Evolutionary conservation across 2,113 vertebrate genomes (phyloP).

Genomic region (Oryzias melastigma): DNA sequence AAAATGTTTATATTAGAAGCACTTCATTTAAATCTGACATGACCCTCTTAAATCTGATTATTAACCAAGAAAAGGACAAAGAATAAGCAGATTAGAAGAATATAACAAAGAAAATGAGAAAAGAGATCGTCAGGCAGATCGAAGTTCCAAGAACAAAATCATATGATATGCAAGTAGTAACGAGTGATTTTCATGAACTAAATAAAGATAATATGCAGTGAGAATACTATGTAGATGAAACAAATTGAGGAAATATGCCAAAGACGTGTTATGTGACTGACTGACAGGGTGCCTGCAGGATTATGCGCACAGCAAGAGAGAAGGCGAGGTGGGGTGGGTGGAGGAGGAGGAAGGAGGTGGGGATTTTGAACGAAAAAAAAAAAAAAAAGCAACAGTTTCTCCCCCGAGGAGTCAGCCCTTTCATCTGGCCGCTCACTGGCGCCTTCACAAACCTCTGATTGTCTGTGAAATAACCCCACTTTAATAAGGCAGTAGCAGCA

Average conservation of each 20-base stretch:
- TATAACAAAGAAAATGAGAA: too few relatives aligned
- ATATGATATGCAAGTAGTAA: too few relatives aligned
- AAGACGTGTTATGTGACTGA: conserved; percentile 50
- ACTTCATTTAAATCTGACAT: too few relatives aligned
- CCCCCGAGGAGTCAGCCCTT: conserved; percentile 78
- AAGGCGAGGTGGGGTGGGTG: conserved; percentile 6
- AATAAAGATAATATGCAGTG: neutral
- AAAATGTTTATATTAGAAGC: too few relatives aligned
- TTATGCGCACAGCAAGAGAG: conserved; percentile 26
- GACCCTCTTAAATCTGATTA: too few relatives aligned
- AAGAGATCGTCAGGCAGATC: too few relatives aligned
- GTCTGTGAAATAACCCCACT: conserved; percentile 81
- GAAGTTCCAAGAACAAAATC: too few relatives aligned
- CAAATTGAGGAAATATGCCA: conserved; percentile 29
- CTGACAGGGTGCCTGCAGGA: conserved; percentile 63
- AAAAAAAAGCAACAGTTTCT: conserved; percentile 76
- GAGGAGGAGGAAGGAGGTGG: conserved; percentile 48
- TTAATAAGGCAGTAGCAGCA: conserved; percentile 71
- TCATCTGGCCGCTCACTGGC: conserved; percentile 81
- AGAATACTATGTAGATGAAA: conserved; percentile 22
- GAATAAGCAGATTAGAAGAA: too few relatives aligned
- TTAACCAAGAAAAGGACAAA: too few relatives aligned
- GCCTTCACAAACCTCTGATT: conserved; percentile 81
- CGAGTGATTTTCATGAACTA: too few relatives aligned
- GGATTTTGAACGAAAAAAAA: conserved; percentile 53